A percentile compares a stretch with the other conserved stretches of the same genome.
These are phyloP conservation scores for Gymnothorax reevesii DNA, from an alignment of 2,797 vertebrate species.

Conservation along the genomic window DNA sequence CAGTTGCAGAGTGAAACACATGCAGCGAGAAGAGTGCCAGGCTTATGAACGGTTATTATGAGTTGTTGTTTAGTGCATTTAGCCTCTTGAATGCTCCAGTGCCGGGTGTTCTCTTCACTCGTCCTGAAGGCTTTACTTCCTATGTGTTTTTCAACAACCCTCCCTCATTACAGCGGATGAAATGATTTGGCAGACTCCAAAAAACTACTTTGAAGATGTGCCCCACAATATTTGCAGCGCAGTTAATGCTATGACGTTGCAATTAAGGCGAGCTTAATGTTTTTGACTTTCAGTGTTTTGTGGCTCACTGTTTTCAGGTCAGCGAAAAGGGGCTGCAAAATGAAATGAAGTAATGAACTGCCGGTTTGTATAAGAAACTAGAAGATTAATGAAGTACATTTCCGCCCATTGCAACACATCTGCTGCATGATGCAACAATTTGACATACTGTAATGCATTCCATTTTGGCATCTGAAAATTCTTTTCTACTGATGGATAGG, in stretches of 20 bases:
- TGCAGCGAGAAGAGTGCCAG: neutral
- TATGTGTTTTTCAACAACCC: neutral
- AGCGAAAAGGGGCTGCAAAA: neutral
- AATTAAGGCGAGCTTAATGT: neutral
- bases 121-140: neutral
- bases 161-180: neutral
- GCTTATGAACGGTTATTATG: neutral
- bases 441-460: neutral
- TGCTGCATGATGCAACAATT: neutral
- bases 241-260: neutral
- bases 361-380: neutral
- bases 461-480: neutral
- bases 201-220: neutral
- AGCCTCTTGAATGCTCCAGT: neutral
- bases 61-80: neutral
- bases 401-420: neutral
- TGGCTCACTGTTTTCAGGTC: neutral
- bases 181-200: neutral
- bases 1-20: neutral
- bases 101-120: neutral
- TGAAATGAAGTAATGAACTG: neutral
- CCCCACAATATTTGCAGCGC: too few relatives aligned
- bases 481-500: neutral
- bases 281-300: neutral
- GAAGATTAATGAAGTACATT: neutral